Conservation (phyloP, 2,888 invertebrate genomes). For the Biston stratarius region DNA sequence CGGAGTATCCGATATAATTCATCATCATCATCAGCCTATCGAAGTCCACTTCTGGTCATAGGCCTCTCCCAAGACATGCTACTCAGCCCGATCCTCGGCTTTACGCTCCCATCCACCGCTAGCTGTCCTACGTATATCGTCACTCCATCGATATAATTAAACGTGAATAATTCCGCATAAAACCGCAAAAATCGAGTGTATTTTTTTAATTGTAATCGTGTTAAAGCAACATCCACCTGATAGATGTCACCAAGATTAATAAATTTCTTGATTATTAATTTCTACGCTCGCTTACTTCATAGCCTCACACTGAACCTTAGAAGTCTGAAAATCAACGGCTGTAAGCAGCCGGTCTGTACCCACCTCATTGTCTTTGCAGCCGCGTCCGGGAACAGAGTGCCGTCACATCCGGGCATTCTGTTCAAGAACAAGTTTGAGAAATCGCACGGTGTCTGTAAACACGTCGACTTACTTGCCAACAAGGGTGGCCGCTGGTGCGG, state of each 20-base stretch:
- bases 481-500: slow-evolving; percentile 18
- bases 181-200: too few relatives aligned
- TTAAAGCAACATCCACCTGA: not conserved
- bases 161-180: too few relatives aligned
- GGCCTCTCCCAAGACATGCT: too few relatives aligned
- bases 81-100: too few relatives aligned
- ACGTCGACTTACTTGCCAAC: slow-evolving; percentile 16
- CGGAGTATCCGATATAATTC: too few relatives aligned
- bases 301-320: slow-evolving; percentile 47
- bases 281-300: slow-evolving; percentile 30
- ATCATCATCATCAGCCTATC: too few relatives aligned
- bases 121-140: too few relatives aligned
- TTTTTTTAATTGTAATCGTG: not conserved
- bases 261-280: not conserved
- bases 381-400: slow-evolving; percentile 53
- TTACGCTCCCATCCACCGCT: too few relatives aligned
- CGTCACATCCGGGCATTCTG: slow-evolving; percentile 60
- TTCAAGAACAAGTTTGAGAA: slow-evolving; percentile 27
- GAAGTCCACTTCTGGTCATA: too few relatives aligned
- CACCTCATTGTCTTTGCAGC: slow-evolving; percentile 38
- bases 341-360: slow-evolving; percentile 34
- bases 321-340: slow-evolving; percentile 65
- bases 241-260: not conserved
- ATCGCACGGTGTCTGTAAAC: slow-evolving; percentile 25
- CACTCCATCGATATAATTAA: too few relatives aligned